Conservation (phyloP, 2,888 invertebrate species). For the Stenodera caucasica region DNA sequence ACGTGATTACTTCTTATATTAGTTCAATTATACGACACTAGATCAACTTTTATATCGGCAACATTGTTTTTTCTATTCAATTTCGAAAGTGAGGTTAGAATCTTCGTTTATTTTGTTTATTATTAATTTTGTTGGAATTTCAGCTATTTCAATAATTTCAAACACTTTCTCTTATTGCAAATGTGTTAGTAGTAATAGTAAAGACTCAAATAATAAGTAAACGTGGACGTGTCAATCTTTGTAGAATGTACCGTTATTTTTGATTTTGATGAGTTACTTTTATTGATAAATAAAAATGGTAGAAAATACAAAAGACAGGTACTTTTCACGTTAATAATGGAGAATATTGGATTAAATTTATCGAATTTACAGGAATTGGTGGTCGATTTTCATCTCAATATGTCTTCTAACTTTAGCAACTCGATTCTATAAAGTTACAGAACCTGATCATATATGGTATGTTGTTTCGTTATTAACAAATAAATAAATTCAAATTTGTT, state of each 20-base stretch:
- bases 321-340: too few relatives aligned
- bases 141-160: neutral
- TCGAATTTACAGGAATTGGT: conserved; percentile 67
- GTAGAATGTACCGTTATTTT: conserved; percentile 17
- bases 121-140: neutral
- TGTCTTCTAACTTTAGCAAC: conserved; percentile 71
- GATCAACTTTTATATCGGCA: too few relatives aligned
- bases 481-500: conserved; percentile 40
- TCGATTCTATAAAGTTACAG: conserved; percentile 84
- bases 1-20: too few relatives aligned
- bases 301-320: conserved; percentile 7
- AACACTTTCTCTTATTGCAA: neutral
- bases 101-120: neutral
- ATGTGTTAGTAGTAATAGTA: too few relatives aligned
- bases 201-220: neutral
- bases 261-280: neutral
- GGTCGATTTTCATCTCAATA: conserved; percentile 67
- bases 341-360: too few relatives aligned
- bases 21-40: too few relatives aligned
- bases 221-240: conserved; percentile 6
- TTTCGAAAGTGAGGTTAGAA: neutral
- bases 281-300: neutral
- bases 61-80: neutral
- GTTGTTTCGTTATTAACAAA: conserved; percentile 37
- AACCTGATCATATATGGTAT: conserved; percentile 95